Percentiles rank a stretch among this genome's conserved stretches.
phyloP scores from a whole-genome alignment of 2,797 vertebrate species.

The Tarsius wallacei region DNA sequence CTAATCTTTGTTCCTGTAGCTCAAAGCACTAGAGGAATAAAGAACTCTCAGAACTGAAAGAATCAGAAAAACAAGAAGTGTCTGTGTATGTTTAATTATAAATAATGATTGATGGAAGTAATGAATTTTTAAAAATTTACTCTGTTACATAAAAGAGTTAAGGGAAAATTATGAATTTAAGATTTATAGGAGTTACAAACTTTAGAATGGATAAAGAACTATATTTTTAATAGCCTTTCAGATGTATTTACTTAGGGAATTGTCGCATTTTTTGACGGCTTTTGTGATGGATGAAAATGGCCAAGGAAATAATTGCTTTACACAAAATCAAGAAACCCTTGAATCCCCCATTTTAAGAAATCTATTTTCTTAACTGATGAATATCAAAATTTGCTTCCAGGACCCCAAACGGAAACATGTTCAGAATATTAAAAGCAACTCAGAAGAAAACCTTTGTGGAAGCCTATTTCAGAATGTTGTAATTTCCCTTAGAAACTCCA shows the following conservation, averaged over 20 bases:
- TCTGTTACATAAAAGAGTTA: background rate
- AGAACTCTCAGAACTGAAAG: background rate
- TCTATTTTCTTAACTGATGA: constrained; percentile 87
- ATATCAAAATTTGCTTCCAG: constrained; percentile 86
- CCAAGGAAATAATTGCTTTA: constrained; percentile 78
- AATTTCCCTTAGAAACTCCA: constrained; percentile 79
- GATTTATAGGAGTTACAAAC: background rate
- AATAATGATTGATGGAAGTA: background rate
- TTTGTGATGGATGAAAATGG: constrained; percentile 81
- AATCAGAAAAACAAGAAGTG: background rate
- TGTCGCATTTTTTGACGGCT: constrained; percentile 73
- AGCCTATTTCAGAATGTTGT: constrained; percentile 80
- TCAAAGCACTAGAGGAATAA: background rate
- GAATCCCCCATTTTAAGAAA: constrained; percentile 32
- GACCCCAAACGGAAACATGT: constrained; percentile 40
- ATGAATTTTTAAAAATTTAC: background rate
- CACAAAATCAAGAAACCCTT: constrained; percentile 82
- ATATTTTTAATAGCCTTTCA: constrained; percentile 37
- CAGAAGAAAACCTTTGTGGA: constrained; percentile 83
- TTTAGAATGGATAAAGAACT: constrained; percentile 68
- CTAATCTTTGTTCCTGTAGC: background rate
- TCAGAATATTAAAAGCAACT: constrained; percentile 85
- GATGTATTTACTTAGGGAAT: constrained; percentile 43
- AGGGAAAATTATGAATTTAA: background rate
- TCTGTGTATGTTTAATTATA: background rate